Conservation (phyloP, 2,113 vertebrate genomes). For the Anolis sagrei region DNA sequence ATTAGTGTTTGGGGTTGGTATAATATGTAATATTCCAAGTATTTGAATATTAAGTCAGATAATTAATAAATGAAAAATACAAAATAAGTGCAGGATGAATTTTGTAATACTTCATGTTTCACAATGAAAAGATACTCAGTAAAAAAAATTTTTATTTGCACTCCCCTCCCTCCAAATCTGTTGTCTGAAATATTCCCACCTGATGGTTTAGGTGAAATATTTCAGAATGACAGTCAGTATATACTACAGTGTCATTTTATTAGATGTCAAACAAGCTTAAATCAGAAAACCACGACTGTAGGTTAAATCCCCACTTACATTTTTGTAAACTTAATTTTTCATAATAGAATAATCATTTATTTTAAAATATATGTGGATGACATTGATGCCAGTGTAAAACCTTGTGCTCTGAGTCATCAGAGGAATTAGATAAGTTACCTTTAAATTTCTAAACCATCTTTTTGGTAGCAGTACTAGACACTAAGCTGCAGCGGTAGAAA, state of each 20-base stretch:
- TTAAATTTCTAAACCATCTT: conserved; percentile 53
- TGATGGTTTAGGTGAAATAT: background rate
- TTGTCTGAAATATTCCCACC: background rate
- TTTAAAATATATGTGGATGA: background rate
- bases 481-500: conserved; percentile 57
- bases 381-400: background rate
- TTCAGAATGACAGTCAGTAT: background rate
- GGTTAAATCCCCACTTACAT: background rate
- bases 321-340: background rate
- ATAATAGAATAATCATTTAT: background rate
- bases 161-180: background rate
- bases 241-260: background rate
- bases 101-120: background rate
- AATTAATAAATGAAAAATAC: background rate
- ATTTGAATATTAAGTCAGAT: background rate
- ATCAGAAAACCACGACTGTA: background rate
- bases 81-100: background rate
- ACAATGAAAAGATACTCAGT: background rate
- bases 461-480: conserved; percentile 63
- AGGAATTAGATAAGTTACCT: conserved; percentile 43
- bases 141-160: background rate
- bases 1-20: background rate
- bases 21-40: background rate
- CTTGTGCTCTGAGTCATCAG: background rate
- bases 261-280: background rate